Conservation (phyloP, 2,888 invertebrate genomes). For the Andrena hattorfiana region DNA sequence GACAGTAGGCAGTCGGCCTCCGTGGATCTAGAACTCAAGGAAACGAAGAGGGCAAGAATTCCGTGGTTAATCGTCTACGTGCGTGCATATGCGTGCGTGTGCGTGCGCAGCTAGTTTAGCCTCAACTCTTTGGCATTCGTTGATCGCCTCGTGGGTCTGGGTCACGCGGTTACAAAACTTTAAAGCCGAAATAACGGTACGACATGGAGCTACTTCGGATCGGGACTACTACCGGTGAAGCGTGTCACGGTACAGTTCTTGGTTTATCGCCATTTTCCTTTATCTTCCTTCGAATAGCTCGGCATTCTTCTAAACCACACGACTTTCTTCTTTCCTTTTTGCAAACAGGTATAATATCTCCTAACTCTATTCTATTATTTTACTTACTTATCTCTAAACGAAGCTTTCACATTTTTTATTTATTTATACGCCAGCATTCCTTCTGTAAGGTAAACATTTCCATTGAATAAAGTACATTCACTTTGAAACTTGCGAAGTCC, state of each 20-base stretch:
- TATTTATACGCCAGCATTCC: too few species aligned
- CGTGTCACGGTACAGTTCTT: slow-evolving; percentile 64
- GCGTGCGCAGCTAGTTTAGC: slow-evolving; percentile 30
- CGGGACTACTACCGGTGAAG: slow-evolving; percentile 70
- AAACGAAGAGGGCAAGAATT: slow-evolving; percentile 32
- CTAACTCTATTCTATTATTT: not conserved
- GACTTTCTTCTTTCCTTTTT: not conserved
- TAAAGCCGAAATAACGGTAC: slow-evolving; percentile 83
- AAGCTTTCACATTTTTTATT: too few species aligned
- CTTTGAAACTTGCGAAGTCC: too few species aligned
- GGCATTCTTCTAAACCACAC: not conserved
- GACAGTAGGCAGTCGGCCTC: not conserved
- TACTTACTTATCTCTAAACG: too few species aligned
- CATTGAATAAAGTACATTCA: too few species aligned
- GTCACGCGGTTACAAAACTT: slow-evolving; percentile 84
- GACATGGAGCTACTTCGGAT: slow-evolving; percentile 67
- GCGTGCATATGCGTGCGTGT: slow-evolving; percentile 14
- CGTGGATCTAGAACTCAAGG: not conserved
- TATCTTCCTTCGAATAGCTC: not conserved
- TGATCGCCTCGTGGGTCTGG: slow-evolving; percentile 77
- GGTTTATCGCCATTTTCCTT: slow-evolving; percentile 53
- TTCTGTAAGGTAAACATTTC: too few species aligned
- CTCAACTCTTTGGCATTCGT: slow-evolving; percentile 57
- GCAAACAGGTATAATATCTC: not conserved
- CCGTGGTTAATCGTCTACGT: slow-evolving; percentile 12